Evolutionary conservation across 2,888 invertebrate genomes (phyloP).

Genomic region (Eupithecia centaureata): DNA sequence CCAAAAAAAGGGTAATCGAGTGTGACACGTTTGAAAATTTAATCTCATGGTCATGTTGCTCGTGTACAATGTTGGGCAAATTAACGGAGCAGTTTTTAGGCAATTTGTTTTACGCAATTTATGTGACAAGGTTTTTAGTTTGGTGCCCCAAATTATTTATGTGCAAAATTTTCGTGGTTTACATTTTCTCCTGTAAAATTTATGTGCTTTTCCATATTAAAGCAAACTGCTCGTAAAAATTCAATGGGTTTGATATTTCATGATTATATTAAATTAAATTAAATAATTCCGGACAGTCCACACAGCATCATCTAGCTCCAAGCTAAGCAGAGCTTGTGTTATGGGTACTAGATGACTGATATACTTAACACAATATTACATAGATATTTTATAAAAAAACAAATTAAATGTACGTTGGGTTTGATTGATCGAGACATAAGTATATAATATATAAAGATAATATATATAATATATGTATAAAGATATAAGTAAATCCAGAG

Average conservation of each 20-base stretch:
- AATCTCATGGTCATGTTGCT: conserved; percentile 71
- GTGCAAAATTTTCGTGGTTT: conserved; percentile 28
- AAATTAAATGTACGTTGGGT: background rate
- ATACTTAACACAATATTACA: too few species aligned
- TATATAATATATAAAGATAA: too few species aligned
- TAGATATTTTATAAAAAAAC: too few species aligned
- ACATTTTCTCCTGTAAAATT: conserved; percentile 3
- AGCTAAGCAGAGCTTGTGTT: too few species aligned
- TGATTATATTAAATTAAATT: background rate
- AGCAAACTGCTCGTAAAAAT: background rate
- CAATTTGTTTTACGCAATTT: conserved; percentile 63
- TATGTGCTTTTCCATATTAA: background rate
- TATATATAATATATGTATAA: too few species aligned
- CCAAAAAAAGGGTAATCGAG: conserved; percentile 69
- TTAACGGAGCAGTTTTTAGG: conserved; percentile 64
- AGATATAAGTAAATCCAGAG: too few species aligned
- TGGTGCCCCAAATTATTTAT: conserved; percentile 45
- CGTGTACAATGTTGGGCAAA: conserved; percentile 61
- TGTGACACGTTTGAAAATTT: conserved; percentile 74
- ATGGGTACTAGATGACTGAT: too few species aligned
- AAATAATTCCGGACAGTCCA: too few species aligned
- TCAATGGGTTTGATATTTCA: background rate
- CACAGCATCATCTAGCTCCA: too few species aligned
- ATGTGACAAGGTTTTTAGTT: conserved; percentile 50
- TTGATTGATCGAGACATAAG: background rate